phyloP scores from a whole-genome alignment of 2,888 invertebrate genomes.

The Ichneumoninae sp. region DNA sequence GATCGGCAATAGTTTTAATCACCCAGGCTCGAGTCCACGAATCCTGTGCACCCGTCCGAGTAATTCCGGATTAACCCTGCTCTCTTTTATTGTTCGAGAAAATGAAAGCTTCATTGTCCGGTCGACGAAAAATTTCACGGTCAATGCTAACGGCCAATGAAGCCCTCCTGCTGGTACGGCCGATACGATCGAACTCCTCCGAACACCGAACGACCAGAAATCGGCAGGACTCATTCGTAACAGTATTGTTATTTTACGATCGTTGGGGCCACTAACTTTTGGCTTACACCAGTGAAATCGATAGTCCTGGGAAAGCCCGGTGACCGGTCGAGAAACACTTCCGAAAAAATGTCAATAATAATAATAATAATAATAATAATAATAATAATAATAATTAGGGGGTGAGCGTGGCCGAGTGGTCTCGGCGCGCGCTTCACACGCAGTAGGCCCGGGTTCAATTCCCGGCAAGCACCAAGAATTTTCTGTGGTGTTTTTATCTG shows the following conservation, averaged over 20 bases:
- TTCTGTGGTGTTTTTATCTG: no score
- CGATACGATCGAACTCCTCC: not conserved
- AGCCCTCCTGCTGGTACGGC: conserved; percentile 33
- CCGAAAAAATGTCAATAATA: not conserved
- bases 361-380: no score
- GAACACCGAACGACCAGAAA: not conserved
- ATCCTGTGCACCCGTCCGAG: not conserved
- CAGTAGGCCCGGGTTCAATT: no score
- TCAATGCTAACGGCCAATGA: conserved; percentile 26
- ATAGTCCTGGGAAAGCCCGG: conserved; percentile 22
- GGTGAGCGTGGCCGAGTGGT: no score
- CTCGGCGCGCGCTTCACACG: no score
- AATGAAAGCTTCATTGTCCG: conserved; percentile 27
- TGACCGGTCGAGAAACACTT: not conserved
- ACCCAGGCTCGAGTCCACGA: not conserved
- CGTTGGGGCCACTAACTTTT: conserved; percentile 5
- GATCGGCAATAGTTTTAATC: conserved; percentile 17
- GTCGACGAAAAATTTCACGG: conserved; percentile 19
- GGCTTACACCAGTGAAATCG: not conserved
- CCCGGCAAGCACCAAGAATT: no score
- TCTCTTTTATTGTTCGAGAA: not conserved
- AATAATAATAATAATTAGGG: no score
- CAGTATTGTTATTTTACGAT: conserved; percentile 5
- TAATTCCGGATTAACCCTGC: conserved; percentile 37
- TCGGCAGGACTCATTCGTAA: conserved; percentile 8